A percentile compares a stretch with the other conserved stretches of the same genome.
These are phyloP conservation scores for Holacanthella duospinosa DNA, from an alignment of 2,888 invertebrate species.

Conservation along the genomic window DNA sequence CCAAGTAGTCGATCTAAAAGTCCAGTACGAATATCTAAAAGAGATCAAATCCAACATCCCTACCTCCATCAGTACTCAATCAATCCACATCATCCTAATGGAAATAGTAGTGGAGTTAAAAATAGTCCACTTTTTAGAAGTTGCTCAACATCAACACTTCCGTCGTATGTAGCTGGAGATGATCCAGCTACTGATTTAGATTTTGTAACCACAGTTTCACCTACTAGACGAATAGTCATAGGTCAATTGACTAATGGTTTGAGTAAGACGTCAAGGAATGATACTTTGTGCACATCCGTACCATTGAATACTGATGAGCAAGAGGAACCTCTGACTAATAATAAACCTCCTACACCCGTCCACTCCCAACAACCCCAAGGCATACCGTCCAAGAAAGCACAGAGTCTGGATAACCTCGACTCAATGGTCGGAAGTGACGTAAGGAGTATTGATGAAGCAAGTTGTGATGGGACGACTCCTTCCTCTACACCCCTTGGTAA, in stretches of 20 bases:
- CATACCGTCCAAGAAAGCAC: slow-evolving; percentile 52
- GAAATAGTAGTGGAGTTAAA: slow-evolving; percentile 11
- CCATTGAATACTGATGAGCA: not conserved
- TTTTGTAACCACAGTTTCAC: slow-evolving; percentile 15
- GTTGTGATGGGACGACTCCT: not conserved
- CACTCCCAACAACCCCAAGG: not conserved
- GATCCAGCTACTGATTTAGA: slow-evolving; percentile 70
- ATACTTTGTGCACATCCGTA: not conserved
- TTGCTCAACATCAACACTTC: slow-evolving; percentile 65
- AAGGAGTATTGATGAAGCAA: slow-evolving; percentile 1
- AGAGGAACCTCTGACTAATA: not conserved
- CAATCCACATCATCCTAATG: not conserved
- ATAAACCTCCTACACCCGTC: not conserved
- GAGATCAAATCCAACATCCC: slow-evolving; percentile 9
- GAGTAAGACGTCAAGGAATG: not conserved
- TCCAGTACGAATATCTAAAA: slow-evolving; percentile 18
- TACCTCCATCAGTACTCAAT: not conserved
- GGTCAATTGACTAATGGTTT: not conserved
- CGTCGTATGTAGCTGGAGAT: slow-evolving; percentile 62
- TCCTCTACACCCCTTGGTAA: slow-evolving; percentile 39
- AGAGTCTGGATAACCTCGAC: slow-evolving; percentile 62
- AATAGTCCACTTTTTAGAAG: slow-evolving; percentile 53
- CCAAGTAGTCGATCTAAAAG: slow-evolving; percentile 11
- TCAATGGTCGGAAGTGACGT: slow-evolving; percentile 31
- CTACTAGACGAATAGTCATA: not conserved